phyloP scores from a whole-genome alignment of 2,113 vertebrate genomes.

The Clinocottus analis region DNA sequence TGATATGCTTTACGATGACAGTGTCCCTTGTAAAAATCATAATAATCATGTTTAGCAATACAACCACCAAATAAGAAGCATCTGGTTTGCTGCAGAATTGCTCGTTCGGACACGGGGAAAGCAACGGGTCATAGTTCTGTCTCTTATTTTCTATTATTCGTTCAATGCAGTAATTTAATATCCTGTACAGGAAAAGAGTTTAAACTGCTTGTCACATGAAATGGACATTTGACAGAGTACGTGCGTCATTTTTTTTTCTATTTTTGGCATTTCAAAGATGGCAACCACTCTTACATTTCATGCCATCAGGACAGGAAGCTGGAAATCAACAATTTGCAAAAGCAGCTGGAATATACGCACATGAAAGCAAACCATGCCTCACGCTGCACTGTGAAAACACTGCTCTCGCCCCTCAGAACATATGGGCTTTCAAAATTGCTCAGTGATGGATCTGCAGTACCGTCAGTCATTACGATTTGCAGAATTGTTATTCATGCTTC shows the following conservation, averaged over 20 bases:
- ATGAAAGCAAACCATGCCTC: conserved; percentile 19
- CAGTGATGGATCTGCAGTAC: background rate
- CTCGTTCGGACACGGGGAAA: background rate
- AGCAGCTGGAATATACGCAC: conserved; percentile 54
- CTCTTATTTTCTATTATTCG: conserved; percentile 32
- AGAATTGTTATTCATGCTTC: background rate
- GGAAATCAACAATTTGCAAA: conserved; percentile 64
- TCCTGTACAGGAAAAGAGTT: conserved; percentile 58
- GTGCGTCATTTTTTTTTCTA: conserved; percentile 75
- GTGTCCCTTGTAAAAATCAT: background rate
- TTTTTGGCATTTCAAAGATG: conserved; percentile 69
- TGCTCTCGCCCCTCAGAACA: background rate
- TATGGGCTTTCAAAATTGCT: background rate
- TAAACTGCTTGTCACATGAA: conserved; percentile 64
- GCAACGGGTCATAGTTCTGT: conserved; percentile 7
- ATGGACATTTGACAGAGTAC: conserved; percentile 69
- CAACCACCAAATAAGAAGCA: background rate
- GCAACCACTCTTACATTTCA: conserved; percentile 64
- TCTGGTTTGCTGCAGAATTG: background rate
- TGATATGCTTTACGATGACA: background rate
- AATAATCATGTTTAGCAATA: background rate
- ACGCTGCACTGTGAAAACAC: background rate
- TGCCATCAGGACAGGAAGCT: conserved; percentile 66
- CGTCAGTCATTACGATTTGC: background rate
- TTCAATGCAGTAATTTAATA: conserved; percentile 63